These are phyloP conservation scores for Epicampocera succincta DNA, from an alignment of 2,888 invertebrate genomes.

Conservation along the genomic window DNA sequence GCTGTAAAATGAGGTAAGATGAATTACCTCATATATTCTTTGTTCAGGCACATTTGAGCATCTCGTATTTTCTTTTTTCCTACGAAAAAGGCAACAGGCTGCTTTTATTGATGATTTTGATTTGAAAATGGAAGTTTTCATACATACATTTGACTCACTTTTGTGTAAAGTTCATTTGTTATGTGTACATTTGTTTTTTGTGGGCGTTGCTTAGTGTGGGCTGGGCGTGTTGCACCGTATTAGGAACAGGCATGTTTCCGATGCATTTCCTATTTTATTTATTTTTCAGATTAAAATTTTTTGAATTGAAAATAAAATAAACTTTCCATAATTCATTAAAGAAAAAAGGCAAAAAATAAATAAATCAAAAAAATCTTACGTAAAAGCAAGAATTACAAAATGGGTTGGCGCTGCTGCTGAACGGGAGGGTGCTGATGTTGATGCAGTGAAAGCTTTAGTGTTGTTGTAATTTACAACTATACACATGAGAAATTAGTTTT, in stretches of 20 bases:
- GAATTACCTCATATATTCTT: slow-evolving; percentile 42
- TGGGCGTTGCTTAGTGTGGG: slow-evolving; percentile 62
- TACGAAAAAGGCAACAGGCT: slow-evolving; percentile 62
- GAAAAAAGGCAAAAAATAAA: slow-evolving; percentile 3
- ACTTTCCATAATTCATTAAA: not conserved
- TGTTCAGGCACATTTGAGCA: not conserved
- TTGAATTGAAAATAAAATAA: slow-evolving; percentile 4
- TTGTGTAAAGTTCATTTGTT: not conserved
- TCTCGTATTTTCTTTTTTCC: slow-evolving; percentile 9
- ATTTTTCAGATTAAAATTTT: slow-evolving; percentile 9
- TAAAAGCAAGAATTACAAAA: slow-evolving; percentile 17
- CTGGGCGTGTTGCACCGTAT: slow-evolving; percentile 53
- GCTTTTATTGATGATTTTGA: slow-evolving; percentile 8
- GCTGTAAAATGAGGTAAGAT: slow-evolving; percentile 1
- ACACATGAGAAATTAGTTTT: not conserved
- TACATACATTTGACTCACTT: slow-evolving; percentile 18
- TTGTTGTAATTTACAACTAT: slow-evolving; percentile 11
- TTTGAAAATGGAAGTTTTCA: slow-evolving; percentile 21
- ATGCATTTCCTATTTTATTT: slow-evolving; percentile 24
- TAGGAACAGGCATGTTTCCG: slow-evolving; percentile 37
- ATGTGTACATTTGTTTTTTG: slow-evolving; percentile 2
- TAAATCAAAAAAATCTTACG: slow-evolving; percentile 24
- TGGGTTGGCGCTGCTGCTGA: not conserved
- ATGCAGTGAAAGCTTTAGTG: slow-evolving; percentile 41
- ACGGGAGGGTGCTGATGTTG: slow-evolving; percentile 42